Base-by-base conservation (phyloP, 2,888 invertebrate genomes). In the Lithosia quadra region DNA sequence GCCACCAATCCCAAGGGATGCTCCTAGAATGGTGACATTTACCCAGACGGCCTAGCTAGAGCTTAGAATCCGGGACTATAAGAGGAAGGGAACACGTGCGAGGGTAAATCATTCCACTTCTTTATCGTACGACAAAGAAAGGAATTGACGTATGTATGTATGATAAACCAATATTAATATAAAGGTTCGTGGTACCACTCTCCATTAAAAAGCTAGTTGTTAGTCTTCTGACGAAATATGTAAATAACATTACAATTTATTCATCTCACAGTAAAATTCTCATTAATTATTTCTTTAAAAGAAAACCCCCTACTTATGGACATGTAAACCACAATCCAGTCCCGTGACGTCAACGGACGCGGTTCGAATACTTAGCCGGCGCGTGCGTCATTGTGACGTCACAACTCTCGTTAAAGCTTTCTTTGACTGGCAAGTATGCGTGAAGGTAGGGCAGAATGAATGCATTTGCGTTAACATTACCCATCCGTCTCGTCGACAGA, bases 361-460 rank as follows among this genome's bases (percentile, higher is more conserved):
- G 87, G 79, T 82, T 82, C 80, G 85, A 85, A 85, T 87, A 81
- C 83, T 84, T 78, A 77, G 79, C 69, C 76, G 77, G 76, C 67
- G 64, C 79, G 86, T 90, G 92, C 93, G 92, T 92, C 92, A 92
- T 77, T 65, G 18, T 74, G 75, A 90, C 90, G 90, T 89, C 90
- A 89, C 81, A 72, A 80, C 80, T 84, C 67, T 73, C 67, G 60
- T 69, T 73, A 60, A 67, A 62, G 70, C 70, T 70, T 70, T 73
- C 70, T 70, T 67, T 71, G 63, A 70, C 43, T 34, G 60, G 66
- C 67, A 63, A 43, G 57, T 57, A 57, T 63, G 57, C 57, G 33
- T 65, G 58, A 69, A 65, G 62, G 58, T 24, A 49, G n/a, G 56
- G 28, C 53, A 49, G 53, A 65, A 11, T 49, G 69, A 57, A 61